Base-by-base conservation (phyloP, 2,797 vertebrate genomes). In the Leuciscus waleckii region DNA sequence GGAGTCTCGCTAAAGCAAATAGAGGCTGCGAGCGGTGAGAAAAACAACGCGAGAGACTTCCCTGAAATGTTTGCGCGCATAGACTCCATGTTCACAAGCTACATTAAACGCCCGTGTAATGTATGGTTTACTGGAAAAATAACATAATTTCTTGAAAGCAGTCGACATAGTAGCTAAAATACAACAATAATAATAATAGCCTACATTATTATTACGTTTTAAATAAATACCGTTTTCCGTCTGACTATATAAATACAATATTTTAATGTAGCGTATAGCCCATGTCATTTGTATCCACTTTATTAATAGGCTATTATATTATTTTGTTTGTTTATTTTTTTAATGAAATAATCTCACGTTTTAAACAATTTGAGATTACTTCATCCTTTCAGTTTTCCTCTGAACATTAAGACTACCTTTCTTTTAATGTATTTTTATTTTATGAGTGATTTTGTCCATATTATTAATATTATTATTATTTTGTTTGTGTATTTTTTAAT, bases 11-110 rank as follows among this genome's bases (percentile, higher is more conserved):
- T 13, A 43, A 7, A 88, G 68, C 37, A 84, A 77, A 82, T 7
- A 10, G 69, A 29, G 29, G 17, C n/a, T 7, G 73, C 7, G 88
- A 82, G 87, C 91, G 93, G 16, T 89, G 88, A 91, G 76, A 87
- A 93, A 93, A 94, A 89, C 92, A 94, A 92, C 87, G 0, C 2
- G 1, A 29, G 5, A n/a, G 26, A 78, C 80, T 82, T 82, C 56
- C 73, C 67, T 79, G 29, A 29, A 41, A 17, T 43, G 67, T 87
- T 85, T 83, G 77, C 81, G 58, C 76, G 86, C 83, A 85, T 6
- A 39, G 39, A 76, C 41, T 77, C 39, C 81, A 56, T 75, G 84
- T 61, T 85, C 54, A 56, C 71, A 35, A 4, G 77, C 82, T 74
- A 67, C 51, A 61, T 46, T 10, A 71, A 77, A 69, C 82, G 23